Evolutionary conservation across 92 coral and sea anemone species (phyloP).

Genomic region (Phenganax stokvisi): DNA sequence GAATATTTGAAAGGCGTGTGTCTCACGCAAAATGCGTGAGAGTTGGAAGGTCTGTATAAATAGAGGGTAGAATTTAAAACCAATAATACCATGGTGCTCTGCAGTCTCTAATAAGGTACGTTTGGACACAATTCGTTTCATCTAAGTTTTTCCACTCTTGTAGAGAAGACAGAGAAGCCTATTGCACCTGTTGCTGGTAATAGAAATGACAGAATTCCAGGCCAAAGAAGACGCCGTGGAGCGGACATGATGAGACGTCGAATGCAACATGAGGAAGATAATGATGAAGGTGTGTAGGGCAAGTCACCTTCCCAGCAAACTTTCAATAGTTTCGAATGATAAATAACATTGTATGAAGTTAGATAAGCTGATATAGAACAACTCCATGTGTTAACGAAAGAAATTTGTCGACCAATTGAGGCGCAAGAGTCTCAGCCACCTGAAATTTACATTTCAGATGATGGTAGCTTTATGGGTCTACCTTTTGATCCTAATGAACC

Average conservation of each 20-base stretch:
- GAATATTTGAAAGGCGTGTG: too few relatives aligned
- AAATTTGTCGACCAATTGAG: too few relatives aligned
- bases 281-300: constrained; percentile 57
- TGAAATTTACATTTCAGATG: constrained; percentile 30
- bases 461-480: constrained; percentile 54
- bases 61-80: too few relatives aligned
- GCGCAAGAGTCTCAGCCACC: background rate
- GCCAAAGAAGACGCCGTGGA: constrained; percentile 65
- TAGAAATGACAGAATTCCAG: constrained; percentile 51
- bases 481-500: constrained; percentile 65
- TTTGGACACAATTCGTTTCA: background rate
- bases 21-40: too few relatives aligned
- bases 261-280: constrained; percentile 61
- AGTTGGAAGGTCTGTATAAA: too few relatives aligned
- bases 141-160: background rate
- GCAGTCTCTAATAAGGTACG: background rate
- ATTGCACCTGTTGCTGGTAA: constrained; percentile 32
- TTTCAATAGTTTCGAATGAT: background rate
- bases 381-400: too few relatives aligned
- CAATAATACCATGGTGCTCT: too few relatives aligned
- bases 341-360: background rate
- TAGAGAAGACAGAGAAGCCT: constrained; percentile 41
- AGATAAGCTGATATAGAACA: too few relatives aligned
- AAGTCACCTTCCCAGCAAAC: constrained; percentile 38
- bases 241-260: constrained; percentile 66